These are phyloP conservation scores for Coelopa frigida DNA, from an alignment of 1,140 invertebrate genomes.

Conservation along the genomic window DNA sequence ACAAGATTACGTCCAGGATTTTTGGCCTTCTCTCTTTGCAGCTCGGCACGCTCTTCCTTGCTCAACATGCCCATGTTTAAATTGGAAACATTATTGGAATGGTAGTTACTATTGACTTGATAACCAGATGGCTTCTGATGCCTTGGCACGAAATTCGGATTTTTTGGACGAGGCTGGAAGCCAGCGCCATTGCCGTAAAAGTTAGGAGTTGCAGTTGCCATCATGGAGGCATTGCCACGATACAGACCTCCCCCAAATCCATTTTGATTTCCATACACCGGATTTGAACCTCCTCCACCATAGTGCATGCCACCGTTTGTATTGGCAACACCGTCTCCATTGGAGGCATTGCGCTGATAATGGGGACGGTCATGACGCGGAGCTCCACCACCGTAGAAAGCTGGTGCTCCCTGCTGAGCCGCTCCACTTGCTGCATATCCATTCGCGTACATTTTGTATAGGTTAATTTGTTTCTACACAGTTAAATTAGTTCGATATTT, in stretches of 20 bases:
- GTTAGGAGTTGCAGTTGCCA: conserved; percentile 30
- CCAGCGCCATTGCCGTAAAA: conserved; percentile 21
- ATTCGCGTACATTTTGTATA: conserved; percentile 14
- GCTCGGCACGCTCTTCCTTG: conserved; percentile 48
- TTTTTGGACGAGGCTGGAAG: conserved; percentile 32
- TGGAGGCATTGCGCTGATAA: conserved; percentile 24
- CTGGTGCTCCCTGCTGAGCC: not conserved
- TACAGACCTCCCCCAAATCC: conserved; percentile 13
- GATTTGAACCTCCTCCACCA: conserved; percentile 25
- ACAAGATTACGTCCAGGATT: conserved; percentile 70
- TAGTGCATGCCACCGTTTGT: conserved; percentile 29
- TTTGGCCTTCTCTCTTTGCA: conserved; percentile 57
- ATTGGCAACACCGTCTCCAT: conserved; percentile 17
- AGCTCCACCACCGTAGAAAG: conserved; percentile 16
- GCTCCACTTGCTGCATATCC: conserved; percentile 12
- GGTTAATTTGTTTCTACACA: not conserved
- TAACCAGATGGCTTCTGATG: conserved; percentile 34
- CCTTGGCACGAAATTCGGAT: conserved; percentile 34
- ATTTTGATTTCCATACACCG: conserved; percentile 34
- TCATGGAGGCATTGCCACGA: conserved; percentile 18
- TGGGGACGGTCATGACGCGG: conserved; percentile 24
- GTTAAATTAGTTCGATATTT: conserved; percentile 2
- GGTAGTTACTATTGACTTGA: conserved; percentile 18
- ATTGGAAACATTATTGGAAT: not conserved
- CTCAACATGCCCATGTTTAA: conserved; percentile 35